Conservation (phyloP, 1,140 invertebrate genomes). For the Palaemon carinicauda region DNA sequence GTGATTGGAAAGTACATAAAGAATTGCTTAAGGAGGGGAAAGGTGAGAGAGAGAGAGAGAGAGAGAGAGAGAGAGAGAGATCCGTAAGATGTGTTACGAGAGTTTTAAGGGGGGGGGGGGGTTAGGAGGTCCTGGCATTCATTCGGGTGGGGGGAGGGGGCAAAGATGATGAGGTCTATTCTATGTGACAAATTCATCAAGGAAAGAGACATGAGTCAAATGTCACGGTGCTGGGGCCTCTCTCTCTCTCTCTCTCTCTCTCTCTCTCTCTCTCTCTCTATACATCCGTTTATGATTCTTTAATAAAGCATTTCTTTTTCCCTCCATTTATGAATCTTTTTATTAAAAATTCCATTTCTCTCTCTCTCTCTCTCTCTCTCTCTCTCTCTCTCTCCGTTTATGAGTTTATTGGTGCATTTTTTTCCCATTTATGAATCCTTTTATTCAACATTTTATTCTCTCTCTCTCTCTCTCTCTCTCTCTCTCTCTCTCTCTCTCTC, state of each 20-base stretch:
- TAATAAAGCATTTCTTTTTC: neutral
- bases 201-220: constrained; percentile 43
- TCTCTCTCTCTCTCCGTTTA: neutral
- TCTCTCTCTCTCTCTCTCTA: neutral
- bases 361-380: neutral
- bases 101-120: neutral
- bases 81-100: no score
- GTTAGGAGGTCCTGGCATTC: neutral
- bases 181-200: constrained; percentile 50
- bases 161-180: constrained; percentile 31
- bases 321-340: neutral
- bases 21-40: neutral
- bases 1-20: neutral
- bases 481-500: neutral
- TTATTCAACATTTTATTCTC: neutral
- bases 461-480: neutral
- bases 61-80: neutral
- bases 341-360: neutral
- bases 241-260: neutral
- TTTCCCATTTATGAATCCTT: no score
- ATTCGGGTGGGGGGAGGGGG: neutral
- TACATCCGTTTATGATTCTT: no score
- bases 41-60: neutral
- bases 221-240: neutral
- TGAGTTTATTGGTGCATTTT: neutral